Evolutionary conservation across 2,113 vertebrate genomes (phyloP), one percentile per base, ranked within the genome.

Genomic region (Solea senegalensis): DNA sequence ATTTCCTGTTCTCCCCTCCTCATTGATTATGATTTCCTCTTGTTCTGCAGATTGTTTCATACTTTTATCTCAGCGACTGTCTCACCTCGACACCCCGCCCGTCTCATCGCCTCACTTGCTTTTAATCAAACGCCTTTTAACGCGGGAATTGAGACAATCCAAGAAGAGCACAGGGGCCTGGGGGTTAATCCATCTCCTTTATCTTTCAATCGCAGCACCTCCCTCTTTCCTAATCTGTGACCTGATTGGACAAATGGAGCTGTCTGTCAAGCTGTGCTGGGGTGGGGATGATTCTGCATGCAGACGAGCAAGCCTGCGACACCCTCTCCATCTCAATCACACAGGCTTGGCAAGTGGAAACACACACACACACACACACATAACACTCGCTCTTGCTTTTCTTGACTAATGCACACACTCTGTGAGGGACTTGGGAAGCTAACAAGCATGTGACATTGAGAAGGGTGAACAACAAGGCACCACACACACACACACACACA

Each of bases 391-490:
- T 44, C 54, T 81, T 34, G 68, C 57, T 26, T 78, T 82, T 81
- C 46, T 48, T 63, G 55, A 76, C 64, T 63, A 55, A 80, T 60
- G 71, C 66, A 72, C 56, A 74, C 48, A 60, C 62, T 69, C n/a
- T 80, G 62, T 82, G 81, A 85, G 72, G n/a, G 69, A 87, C 78
- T 79, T 63, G 49, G 68, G 52, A 69, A 71, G 67, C 75, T 76
- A 88, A 86, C 72, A 7, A 88, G 81, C 70, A 80, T 77, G 75
- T 89, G 90, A 87, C 88, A 88, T 89, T 90, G 91, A 86, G 67
- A 82, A 80, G 82, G 84, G 76, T 87, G 83, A 82, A 83, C 54
- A 73, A 65, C 57, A 76, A 61, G 52, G 27, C 55, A 60, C 53
- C 76, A 7, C 66, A 57, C 69, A 40, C 69, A 75, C 70, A 57